These are phyloP conservation scores for Entelurus aequoreus DNA, from an alignment of 2,113 vertebrate genomes.

Conservation along the genomic window DNA sequence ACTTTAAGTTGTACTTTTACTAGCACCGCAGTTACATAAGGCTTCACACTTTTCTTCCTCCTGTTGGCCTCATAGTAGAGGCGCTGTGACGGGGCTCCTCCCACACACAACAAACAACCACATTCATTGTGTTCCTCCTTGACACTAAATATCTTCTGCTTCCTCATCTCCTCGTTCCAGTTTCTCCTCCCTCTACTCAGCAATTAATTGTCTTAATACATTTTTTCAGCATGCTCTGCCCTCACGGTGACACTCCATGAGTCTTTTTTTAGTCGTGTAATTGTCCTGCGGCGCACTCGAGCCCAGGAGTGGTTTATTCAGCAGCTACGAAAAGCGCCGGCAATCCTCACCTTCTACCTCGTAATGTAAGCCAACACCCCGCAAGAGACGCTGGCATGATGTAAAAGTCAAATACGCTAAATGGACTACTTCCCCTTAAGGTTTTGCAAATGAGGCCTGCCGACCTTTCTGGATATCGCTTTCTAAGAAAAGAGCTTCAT, in stretches of 20 bases:
- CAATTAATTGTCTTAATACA: background rate
- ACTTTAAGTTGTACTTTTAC: background rate
- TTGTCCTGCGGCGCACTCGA: background rate
- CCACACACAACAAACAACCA: background rate
- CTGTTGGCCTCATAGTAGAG: constrained; percentile 19
- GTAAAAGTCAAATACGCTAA: background rate
- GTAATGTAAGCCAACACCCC: background rate
- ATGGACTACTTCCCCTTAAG: background rate
- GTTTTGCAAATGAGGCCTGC: background rate
- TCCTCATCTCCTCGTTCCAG: background rate
- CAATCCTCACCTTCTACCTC: background rate
- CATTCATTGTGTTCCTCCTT: background rate
- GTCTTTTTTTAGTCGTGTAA: background rate
- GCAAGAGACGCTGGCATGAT: background rate
- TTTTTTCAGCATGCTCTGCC: background rate
- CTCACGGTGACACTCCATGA: background rate
- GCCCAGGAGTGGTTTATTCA: background rate
- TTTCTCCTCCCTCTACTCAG: background rate
- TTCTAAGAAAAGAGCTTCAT: background rate
- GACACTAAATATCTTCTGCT: background rate
- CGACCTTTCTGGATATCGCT: background rate
- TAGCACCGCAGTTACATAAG: constrained; percentile 34
- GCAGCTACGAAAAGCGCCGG: background rate
- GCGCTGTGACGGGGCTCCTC: background rate
- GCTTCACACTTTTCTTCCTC: constrained; percentile 21